Base-by-base conservation (phyloP, 2,797 vertebrate genomes). In the Paramormyrops hopkinsi region DNA sequence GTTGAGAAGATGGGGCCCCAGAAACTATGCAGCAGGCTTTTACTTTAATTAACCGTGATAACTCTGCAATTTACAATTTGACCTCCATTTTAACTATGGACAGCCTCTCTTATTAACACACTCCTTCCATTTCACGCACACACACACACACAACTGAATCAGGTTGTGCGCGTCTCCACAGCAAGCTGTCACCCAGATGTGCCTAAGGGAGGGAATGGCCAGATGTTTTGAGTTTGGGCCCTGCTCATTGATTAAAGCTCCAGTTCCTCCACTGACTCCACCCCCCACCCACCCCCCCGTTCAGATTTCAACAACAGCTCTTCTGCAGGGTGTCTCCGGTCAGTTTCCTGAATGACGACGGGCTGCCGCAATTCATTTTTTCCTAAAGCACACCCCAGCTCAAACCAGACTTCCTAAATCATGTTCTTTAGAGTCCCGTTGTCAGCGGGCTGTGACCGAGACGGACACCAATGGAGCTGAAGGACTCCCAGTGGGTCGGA, bases 141-240 rank as follows among this genome's bases (percentile, higher is more conserved):
- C 79, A 53, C 50, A 54, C 50, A 54, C 51, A 25, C 8, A 53
- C 14, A 19, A 17, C 51, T 37, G 85, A 17, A 56, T 51, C 51
- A 87, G 85, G 29, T 29, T 25, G 25, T 51, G 48, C 29, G 6
- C 7, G 0, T 22, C 82, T 83, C 79, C 9, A 22, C 37, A 50
- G 50, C 86, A 46, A 88, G 86, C 37, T 69, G 86, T 88, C 59
- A 69, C 59, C 86, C 59, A 88, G 59, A 88, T 69, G 86, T 88
- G 56, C 37, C 22, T 17, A 53, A 48, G 11, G 56, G 54, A 69
- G 37, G 4, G 37, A 88, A 53, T 59, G 17, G 9, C n/a, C 86
- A 88, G 86, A 88, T 88, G 86, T 87, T 87, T 86, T 86, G 25
- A 86, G 50, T 86, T 86, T 86, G 17, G 33, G 29, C 84, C 33